Evolutionary conservation across 2,113 vertebrate genomes (phyloP), one percentile per base, ranked within the genome.

Genomic region (Prochilodus magdalenae): DNA sequence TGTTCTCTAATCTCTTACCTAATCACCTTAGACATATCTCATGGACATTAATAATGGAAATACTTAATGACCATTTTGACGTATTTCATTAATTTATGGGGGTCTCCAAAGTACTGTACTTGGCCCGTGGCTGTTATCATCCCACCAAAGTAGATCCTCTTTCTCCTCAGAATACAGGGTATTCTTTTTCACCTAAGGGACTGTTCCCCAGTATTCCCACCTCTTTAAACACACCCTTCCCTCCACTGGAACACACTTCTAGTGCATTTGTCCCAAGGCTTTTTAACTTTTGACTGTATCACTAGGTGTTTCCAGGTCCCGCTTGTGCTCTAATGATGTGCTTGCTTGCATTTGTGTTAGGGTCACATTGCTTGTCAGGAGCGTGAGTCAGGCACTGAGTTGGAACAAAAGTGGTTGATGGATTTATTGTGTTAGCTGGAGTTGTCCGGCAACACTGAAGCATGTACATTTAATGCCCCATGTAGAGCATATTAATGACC

Each of bases 401-500:
- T 55, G 30, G 59, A 86, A 73, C 82, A 40, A 71, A 70, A 77
- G 29, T 75, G 74, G 63, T 71, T 77, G 77, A 51, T 55, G 80
- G 62, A 62, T 66, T 86, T 70, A 84, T 77, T 82, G 83, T 75
- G 70, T 86, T 73, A 88, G 70, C 73, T 60, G 49, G 27, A 75
- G 86, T 44, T 77, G 65, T 53, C 18, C 33, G 60, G 62, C 75
- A 59, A 62, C 74, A 85, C 90, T 84, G 80, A 89, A 86, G 85
- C 83, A 27, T 88, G 88, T 79, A 72, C 24, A 47, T 83, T 83
- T 82, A 88, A 88, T 84, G 84, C 77, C 73, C 74, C 29, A 30
- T 85, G 84, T 79, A 74, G 84, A 24, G 73, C 70, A 73, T 47
- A 66, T 59, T 87, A 88, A 90, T 87, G 79, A 84, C 83, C 36